These are phyloP conservation scores for Indicator maculatus DNA, from an alignment of 2,113 vertebrate species.

Conservation along the genomic window DNA sequence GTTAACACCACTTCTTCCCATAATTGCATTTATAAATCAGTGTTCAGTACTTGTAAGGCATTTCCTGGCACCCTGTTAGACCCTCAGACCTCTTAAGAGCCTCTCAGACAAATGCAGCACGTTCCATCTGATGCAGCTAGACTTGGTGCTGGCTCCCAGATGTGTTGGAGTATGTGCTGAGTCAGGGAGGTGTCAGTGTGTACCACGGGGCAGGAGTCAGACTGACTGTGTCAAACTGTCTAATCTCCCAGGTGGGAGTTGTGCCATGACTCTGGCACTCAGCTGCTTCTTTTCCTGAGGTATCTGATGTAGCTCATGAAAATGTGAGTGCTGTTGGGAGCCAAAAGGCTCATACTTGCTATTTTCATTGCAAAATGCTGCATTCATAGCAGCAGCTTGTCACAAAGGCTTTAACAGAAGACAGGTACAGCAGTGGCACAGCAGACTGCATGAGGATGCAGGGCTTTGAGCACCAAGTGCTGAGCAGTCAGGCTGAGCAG, in stretches of 20 bases:
- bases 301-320: not conserved
- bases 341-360: not conserved
- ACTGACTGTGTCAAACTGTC: not conserved
- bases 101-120: not conserved
- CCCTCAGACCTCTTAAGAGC: not conserved
- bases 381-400: not conserved
- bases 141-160: not conserved
- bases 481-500: no score
- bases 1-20: not conserved
- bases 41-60: not conserved
- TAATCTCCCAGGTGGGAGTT: not conserved
- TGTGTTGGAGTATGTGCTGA: not conserved
- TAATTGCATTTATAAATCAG: not conserved
- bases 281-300: not conserved
- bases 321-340: not conserved
- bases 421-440: no score
- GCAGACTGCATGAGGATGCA: no score
- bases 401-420: not conserved
- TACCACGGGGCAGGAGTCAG: not conserved
- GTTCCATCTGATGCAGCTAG: not conserved
- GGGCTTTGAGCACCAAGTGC: no score
- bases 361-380: not conserved
- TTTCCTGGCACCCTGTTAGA: not conserved
- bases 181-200: fast-evolving
- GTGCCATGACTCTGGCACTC: not conserved